phyloP scores from a whole-genome alignment of 1,140 invertebrate species.

The Achatina immaculata region DNA sequence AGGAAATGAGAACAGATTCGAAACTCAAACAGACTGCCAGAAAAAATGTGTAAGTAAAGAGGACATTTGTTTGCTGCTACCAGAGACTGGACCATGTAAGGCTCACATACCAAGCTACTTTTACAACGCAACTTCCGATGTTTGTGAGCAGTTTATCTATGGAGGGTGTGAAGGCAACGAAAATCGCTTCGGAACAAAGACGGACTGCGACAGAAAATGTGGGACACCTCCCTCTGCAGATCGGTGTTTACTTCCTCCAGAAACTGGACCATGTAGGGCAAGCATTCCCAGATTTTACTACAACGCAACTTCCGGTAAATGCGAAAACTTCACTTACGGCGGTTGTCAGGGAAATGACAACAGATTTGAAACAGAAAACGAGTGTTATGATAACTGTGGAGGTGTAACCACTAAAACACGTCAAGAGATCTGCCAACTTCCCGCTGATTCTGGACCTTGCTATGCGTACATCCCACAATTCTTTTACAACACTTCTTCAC shows the following conservation, averaged over 20 bases:
- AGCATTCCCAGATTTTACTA: neutral
- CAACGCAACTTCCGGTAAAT: neutral
- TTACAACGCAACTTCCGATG: neutral
- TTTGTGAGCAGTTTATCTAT: slow-evolving; percentile 26
- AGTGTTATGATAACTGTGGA: neutral
- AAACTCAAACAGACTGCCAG: neutral
- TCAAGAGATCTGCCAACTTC: too few relatives aligned
- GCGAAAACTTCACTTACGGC: neutral
- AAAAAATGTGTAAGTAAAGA: too few relatives aligned
- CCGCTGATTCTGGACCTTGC: slow-evolving; percentile 43
- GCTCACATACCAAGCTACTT: neutral
- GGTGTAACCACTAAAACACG: neutral
- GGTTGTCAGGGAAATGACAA: neutral
- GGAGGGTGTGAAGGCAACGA: slow-evolving; percentile 9
- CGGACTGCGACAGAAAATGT: neutral
- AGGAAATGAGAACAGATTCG: too few relatives aligned
- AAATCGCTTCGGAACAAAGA: neutral
- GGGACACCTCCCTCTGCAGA: neutral
- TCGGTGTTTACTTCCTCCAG: neutral
- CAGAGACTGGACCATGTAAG: neutral
- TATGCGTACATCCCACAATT: neutral
- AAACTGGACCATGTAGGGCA: neutral
- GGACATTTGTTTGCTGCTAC: neutral
- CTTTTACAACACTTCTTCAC: too few relatives aligned
- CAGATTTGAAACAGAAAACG: neutral